phyloP scores from a whole-genome alignment of 2,113 vertebrate species.

The Hemiprocne comata region DNA sequence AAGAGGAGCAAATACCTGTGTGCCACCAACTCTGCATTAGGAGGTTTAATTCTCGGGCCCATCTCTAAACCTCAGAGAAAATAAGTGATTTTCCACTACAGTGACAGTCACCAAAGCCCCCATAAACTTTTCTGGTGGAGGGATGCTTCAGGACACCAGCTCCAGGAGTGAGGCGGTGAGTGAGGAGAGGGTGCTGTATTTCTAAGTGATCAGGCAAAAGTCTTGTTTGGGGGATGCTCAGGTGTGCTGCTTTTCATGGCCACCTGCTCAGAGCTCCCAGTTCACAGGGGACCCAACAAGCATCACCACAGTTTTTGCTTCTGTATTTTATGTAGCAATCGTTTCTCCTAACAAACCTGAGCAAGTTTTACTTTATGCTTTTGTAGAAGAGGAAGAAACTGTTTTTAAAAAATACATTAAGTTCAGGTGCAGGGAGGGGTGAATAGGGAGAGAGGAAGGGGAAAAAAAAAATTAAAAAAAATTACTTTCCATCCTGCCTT shows the following conservation, averaged over 20 bases:
- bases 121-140: background rate
- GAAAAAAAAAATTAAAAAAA: background rate
- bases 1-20: background rate
- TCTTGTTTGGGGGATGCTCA: background rate
- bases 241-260: background rate
- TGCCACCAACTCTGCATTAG: background rate
- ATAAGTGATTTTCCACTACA: background rate
- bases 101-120: background rate
- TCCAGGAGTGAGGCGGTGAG: background rate
- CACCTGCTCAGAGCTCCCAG: background rate
- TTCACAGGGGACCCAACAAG: background rate
- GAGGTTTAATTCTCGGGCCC: background rate
- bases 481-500: background rate
- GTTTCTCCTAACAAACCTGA: background rate
- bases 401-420: background rate
- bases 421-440: fast-evolving
- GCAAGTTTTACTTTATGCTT: background rate
- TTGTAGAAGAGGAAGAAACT: background rate
- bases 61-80: background rate
- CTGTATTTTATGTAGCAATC: background rate
- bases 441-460: too few relatives aligned
- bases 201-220: background rate
- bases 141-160: background rate
- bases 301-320: background rate
- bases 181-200: background rate